Base-by-base conservation (phyloP, 2,888 invertebrate genomes). In the Chalcosyrphus nemorum region DNA sequence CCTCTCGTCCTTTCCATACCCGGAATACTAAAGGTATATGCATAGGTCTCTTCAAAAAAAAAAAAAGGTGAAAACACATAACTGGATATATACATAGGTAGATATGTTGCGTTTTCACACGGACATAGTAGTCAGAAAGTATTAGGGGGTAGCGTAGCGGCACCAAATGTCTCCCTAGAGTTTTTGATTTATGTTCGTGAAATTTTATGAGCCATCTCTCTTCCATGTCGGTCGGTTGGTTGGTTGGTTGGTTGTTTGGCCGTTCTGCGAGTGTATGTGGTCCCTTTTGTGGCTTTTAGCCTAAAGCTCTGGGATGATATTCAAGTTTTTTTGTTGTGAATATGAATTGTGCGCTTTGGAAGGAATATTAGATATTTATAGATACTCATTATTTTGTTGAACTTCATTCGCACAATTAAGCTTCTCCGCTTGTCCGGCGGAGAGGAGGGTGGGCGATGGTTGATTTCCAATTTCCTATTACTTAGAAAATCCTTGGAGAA, bases 111-210 rank as follows among this genome's bases (percentile, higher is more conserved):
- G 59, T 65, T 65, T 71, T 13, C 50, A 61, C 70, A 65, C 43
- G 41, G 38, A 41, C 57, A 50, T 29, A 41, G 32, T 21, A 77
- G 71, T 59, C 70, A 29, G 43, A 54, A 50, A 41, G 70, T 66
- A 77, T 82, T 82, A 77, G 78, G 71, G 56, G 65, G 45, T 65
- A 45, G 45, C 65, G 63, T 41, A 35, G 72, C 61, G 56, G 57
- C 70, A 52, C 74, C 71, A 76, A 81, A 85, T 85, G 81, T 85
- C 85, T 85, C 85, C 85, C 85, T 50, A 85, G 85, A 85, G 85
- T 85, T 85, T 85, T 85, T 85, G 85, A 85, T 85, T 85, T 85
- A 85, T 85, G 75, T 81, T 71, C 76, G 75, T 52, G 76, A 71
- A 81, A 81, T 85, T 85, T 85, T 85, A 85, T 81, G 81, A 66